Evolutionary conservation across 64 coral and sea anemone genomes (phyloP), one percentile per base, ranked within the genome.

Genomic region (Pocillopora damicornis): DNA sequence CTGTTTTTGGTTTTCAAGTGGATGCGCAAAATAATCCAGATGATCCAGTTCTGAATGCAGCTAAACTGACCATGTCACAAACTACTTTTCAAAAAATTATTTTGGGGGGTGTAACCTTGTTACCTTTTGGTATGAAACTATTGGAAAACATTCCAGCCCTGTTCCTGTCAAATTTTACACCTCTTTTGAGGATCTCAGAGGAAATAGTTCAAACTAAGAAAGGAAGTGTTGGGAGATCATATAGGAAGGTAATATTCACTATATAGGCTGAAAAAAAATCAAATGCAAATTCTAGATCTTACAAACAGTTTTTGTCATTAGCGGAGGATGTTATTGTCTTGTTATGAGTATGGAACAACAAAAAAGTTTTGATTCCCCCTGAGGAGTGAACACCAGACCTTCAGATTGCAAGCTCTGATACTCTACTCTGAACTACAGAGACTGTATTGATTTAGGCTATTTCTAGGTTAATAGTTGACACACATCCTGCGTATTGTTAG

Each of bases 1-100:
- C 77, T 34, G 74, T 63, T 17, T 90, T 90, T 75, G 88, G 88
- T 11, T 16, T 90, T 26, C 2, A 90, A 37, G 79, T 67, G 9
- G 62, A 90, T 23, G 45, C 88, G 1, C 88, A 90, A 69, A 58
- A 57, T 0, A 80, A 90, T 82, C 23, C 67, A 23, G 66, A 90
- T 75, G 88, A 90, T 23, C 62, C 78, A 1, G 78, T 79, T 36
- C 26, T 73, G 13, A 60, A 8, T 13, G 88, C 78, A 25, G 88
- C 78, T 67, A 63, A 42, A 9, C 13, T 82, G 9, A 14, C 73
- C 45, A 15, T 75, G 63, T 36, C 60, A 15, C 59, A 15, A 65
- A 35, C 58, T 58, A 76, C 56, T 11, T 66, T 79, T 60, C 59
- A 42, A 22, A 78, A 22, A 20, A 79, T 88, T 37, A 3, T 88